Conservation (phyloP, 37 sponge, comb jelly and placozoan species). For the Bolinopsis microptera region DNA sequence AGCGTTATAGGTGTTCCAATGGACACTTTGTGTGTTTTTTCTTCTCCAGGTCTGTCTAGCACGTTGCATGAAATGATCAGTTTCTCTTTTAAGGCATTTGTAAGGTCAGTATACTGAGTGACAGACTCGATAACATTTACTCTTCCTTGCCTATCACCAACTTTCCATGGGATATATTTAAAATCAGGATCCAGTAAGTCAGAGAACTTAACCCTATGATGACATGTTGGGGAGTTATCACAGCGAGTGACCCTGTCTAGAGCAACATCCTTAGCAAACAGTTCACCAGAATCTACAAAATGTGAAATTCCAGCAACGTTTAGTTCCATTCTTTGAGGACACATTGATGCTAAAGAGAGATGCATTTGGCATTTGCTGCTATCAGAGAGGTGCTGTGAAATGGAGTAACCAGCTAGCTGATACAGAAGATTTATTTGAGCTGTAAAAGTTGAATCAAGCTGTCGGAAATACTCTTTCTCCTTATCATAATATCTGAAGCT, state of each 20-base stretch:
- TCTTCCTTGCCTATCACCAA: background rate
- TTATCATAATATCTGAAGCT: background rate
- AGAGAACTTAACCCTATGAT: constrained; percentile 3
- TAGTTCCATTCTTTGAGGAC: constrained; percentile 19
- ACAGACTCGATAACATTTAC: background rate
- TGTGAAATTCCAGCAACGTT: background rate
- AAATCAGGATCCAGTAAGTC: background rate
- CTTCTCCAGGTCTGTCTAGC: background rate
- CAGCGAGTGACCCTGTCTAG: background rate
- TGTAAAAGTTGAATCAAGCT: background rate
- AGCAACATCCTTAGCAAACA: background rate
- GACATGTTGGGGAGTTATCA: background rate
- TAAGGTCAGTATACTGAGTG: background rate
- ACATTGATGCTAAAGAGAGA: constrained; percentile 7
- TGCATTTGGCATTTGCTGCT: constrained; percentile 8
- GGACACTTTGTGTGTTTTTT: background rate
- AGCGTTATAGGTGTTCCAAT: constrained; percentile 6
- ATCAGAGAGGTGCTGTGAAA: background rate
- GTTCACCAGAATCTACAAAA: background rate
- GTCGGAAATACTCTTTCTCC: background rate
- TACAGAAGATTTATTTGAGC: constrained; percentile 31
- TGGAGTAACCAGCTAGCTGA: background rate
- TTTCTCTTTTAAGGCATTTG: constrained; percentile 22
- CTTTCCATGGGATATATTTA: background rate
- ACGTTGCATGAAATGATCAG: constrained; percentile 4